These are phyloP conservation scores for Tuta absoluta DNA, from an alignment of 2,888 invertebrate genomes.

Conservation along the genomic window DNA sequence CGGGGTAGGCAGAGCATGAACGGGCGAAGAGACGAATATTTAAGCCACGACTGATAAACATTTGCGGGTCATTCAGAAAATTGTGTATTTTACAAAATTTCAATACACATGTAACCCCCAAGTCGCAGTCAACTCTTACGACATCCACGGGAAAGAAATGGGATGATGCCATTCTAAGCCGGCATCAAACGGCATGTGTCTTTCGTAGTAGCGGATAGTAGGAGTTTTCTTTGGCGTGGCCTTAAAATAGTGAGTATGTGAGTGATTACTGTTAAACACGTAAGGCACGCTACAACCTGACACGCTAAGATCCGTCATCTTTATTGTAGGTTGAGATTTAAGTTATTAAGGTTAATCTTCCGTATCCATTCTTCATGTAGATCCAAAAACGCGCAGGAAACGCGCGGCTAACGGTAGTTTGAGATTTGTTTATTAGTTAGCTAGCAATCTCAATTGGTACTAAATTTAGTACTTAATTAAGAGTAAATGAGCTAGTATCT, in stretches of 20 bases:
- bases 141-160: no score
- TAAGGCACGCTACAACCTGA: not conserved
- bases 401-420: not conserved
- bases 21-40: no score
- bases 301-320: constrained; percentile 1
- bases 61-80: no score
- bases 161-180: no score
- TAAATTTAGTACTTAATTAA: not conserved
- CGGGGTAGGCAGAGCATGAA: no score
- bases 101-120: no score
- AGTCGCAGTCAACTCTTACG: no score
- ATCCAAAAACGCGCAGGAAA: not conserved
- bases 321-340: constrained; percentile 1
- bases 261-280: not conserved
- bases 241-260: not conserved
- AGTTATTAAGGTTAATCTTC: constrained; percentile 2
- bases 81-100: no score
- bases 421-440: not conserved
- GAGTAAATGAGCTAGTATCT: not conserved
- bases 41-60: no score
- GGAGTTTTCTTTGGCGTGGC: not conserved
- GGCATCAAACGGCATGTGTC: no score
- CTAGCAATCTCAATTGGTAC: not conserved
- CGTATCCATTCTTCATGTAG: not conserved
- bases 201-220: no score